A percentile compares a stretch with the other conserved stretches of the same genome.
phyloP scores from a whole-genome alignment of 1,140 invertebrate genomes.

The Aphaenogaster floridana region DNA sequence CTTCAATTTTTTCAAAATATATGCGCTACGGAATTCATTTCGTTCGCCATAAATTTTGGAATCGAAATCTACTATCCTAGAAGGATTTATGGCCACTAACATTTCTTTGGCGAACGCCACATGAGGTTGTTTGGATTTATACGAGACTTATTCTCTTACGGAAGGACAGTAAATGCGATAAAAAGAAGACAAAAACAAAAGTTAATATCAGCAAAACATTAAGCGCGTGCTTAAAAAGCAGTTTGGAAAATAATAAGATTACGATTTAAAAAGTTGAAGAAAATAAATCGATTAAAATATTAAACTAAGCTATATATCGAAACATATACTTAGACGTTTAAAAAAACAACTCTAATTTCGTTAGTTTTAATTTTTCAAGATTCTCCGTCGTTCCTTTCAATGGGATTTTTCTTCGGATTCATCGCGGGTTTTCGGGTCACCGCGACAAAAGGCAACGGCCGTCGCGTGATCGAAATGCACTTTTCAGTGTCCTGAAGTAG shows the following conservation, averaged over 20 bases:
- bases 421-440: constrained; percentile 74
- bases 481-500: constrained; percentile 79
- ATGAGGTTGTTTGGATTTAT: constrained; percentile 6
- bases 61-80: constrained; percentile 10
- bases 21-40: constrained; percentile 28
- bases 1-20: constrained; percentile 34
- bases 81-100: constrained; percentile 21
- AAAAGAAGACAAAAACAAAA: background rate
- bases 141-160: background rate
- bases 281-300: background rate
- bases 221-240: background rate
- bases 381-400: background rate
- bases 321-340: background rate
- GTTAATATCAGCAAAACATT: background rate
- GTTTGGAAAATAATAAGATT: background rate
- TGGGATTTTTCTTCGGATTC: constrained; percentile 16
- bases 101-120: background rate
- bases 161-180: background rate
- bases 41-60: constrained; percentile 32
- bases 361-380: background rate
- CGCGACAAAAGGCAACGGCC: constrained; percentile 73
- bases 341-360: background rate
- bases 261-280: background rate
- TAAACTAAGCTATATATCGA: background rate
- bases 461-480: constrained; percentile 78